These are phyloP conservation scores for Sphenopsis melanotis DNA, from an alignment of 2,797 vertebrate genomes.

Conservation along the genomic window DNA sequence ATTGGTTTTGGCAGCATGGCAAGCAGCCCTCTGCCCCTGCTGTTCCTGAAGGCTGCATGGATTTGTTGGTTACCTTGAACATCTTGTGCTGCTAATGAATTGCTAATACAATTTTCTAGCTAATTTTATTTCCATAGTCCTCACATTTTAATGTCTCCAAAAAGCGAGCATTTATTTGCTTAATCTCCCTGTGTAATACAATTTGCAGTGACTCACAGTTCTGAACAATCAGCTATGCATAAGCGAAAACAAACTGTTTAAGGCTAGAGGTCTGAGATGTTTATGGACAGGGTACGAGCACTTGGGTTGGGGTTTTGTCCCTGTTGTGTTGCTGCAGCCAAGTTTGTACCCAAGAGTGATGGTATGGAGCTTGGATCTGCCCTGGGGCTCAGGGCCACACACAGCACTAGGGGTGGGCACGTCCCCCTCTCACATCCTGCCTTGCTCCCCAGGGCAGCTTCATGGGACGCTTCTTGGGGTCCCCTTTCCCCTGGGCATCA, in stretches of 20 bases:
- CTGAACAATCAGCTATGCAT: slow-evolving; percentile 65
- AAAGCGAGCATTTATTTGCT: slow-evolving; percentile 69
- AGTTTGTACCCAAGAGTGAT: accelerated
- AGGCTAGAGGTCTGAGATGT: slow-evolving; percentile 24
- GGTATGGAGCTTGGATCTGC: not conserved
- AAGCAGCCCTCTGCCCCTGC: not conserved
- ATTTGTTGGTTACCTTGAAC: not conserved
- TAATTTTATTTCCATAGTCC: slow-evolving; percentile 75
- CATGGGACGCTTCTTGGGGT: accelerated
- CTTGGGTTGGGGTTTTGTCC: not conserved
- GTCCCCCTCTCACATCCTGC: accelerated
- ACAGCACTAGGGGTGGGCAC: accelerated
- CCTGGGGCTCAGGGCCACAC: accelerated
- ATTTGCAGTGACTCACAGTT: slow-evolving; percentile 68
- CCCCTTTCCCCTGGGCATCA: not conserved
- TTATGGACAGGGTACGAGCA: accelerated
- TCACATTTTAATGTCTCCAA: slow-evolving; percentile 68
- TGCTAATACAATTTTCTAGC: slow-evolving; percentile 76
- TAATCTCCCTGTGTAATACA: slow-evolving; percentile 70
- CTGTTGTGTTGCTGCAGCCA: not conserved
- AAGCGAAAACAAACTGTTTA: slow-evolving; percentile 67
- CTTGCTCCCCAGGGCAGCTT: not conserved
- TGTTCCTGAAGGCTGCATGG: not conserved
- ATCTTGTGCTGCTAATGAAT: slow-evolving; percentile 71
- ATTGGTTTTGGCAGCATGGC: not conserved